Evolutionary conservation across 2,888 invertebrate species (phyloP).

Genomic region (Myopa tessellatipennis): DNA sequence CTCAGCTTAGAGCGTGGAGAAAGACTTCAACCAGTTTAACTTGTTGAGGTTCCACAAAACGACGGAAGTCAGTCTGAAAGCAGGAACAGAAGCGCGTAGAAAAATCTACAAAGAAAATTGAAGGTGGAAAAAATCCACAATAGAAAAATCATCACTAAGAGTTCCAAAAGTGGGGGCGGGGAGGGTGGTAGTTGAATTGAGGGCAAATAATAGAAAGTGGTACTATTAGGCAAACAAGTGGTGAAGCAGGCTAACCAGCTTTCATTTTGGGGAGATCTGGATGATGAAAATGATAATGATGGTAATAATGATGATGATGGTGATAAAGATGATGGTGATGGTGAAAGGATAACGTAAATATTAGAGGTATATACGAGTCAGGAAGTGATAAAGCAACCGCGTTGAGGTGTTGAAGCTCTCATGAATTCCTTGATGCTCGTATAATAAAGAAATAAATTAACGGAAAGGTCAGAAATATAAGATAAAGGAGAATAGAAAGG

Average conservation of each 20-base stretch:
- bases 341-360: not conserved
- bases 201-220: slow-evolving; percentile 24
- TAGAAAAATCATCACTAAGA: slow-evolving; percentile 17
- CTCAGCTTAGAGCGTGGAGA: not conserved
- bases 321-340: not conserved
- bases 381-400: slow-evolving; percentile 4
- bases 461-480: not conserved
- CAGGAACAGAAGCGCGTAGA: slow-evolving; percentile 20
- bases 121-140: slow-evolving; percentile 26
- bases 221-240: slow-evolving; percentile 25
- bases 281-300: not conserved
- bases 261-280: not conserved
- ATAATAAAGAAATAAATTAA: slow-evolving; percentile 44
- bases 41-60: slow-evolving; percentile 55
- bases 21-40: slow-evolving; percentile 48
- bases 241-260: not conserved
- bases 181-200: not conserved
- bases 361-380: not conserved
- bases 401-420: slow-evolving; percentile 19
- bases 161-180: not conserved
- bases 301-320: too few relatives aligned
- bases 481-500: not conserved
- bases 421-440: slow-evolving; percentile 15
- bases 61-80: slow-evolving; percentile 52
- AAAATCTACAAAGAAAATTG: slow-evolving; percentile 16